These are phyloP conservation scores for Sisor rabdophorus DNA, from an alignment of 2,113 vertebrate genomes.

Conservation along the genomic window DNA sequence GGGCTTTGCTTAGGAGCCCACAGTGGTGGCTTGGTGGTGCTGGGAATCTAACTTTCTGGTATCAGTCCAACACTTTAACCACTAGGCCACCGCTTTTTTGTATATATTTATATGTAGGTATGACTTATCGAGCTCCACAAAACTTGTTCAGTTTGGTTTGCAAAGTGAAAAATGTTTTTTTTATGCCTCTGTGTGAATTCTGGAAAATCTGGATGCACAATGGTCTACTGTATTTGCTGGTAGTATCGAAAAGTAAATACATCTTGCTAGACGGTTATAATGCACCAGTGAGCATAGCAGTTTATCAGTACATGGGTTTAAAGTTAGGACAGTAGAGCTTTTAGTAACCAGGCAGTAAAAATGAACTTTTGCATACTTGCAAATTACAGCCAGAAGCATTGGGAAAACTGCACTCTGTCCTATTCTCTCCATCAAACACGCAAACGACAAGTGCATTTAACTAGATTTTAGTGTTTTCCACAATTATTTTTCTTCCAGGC, in stretches of 20 bases:
- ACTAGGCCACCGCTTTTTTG: no score
- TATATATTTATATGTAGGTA: no score
- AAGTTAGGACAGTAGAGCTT: not conserved
- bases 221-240: not conserved
- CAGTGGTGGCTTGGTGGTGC: no score
- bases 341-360: not conserved
- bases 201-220: not conserved
- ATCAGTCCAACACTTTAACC: no score
- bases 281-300: not conserved
- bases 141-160: no score
- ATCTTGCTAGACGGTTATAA: not conserved
- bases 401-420: not conserved
- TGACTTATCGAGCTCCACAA: no score
- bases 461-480: not conserved
- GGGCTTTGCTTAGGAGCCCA: no score
- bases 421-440: not conserved
- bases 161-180: no score
- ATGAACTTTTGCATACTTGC: not conserved
- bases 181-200: not conserved
- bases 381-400: not conserved
- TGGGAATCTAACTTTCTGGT: no score
- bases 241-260: not conserved
- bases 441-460: not conserved
- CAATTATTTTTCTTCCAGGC: not conserved
- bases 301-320: not conserved